phyloP scores from a whole-genome alignment of 2,888 invertebrate genomes.

The Netelia inedita region DNA sequence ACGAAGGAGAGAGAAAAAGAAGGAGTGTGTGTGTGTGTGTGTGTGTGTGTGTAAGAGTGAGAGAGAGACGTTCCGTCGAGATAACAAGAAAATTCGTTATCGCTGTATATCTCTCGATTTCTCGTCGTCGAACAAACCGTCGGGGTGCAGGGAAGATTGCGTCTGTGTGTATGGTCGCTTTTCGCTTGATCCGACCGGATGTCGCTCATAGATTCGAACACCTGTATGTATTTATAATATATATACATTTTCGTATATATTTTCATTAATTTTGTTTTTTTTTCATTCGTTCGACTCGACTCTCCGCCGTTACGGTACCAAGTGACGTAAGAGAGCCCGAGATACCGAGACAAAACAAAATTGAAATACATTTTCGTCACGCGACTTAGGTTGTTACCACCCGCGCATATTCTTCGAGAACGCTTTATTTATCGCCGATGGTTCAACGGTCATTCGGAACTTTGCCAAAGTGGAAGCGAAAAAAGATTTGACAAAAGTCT shows the following conservation, averaged over 20 bases:
- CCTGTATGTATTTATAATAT: conserved; percentile 41
- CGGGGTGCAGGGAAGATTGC: conserved; percentile 23
- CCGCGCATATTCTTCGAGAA: conserved; percentile 9
- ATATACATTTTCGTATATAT: not conserved
- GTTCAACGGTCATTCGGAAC: conserved; percentile 61
- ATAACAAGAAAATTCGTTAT: conserved; percentile 57
- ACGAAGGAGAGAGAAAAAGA: not conserved
- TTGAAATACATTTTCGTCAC: conserved; percentile 30
- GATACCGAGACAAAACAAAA: conserved; percentile 18
- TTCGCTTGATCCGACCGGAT: conserved; percentile 44
- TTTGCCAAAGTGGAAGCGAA: conserved; percentile 33
- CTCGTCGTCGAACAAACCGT: conserved; percentile 17
- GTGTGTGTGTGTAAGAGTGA: not conserved
- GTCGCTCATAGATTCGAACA: conserved; percentile 58
- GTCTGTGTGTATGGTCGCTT: conserved; percentile 1
- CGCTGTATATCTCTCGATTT: conserved; percentile 29
- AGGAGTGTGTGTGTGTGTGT: not conserved
- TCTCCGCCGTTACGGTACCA: conserved; percentile 32
- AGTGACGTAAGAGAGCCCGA: conserved; percentile 38
- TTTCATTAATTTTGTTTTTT: not conserved
- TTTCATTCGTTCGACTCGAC: not conserved
- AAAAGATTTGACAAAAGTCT: not conserved
- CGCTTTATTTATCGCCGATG: conserved; percentile 34
- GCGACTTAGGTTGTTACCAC: conserved; percentile 2
- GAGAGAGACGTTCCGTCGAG: conserved; percentile 39